phyloP scores from a whole-genome alignment of 2,888 invertebrate genomes.

The Microdon myrmicae region DNA sequence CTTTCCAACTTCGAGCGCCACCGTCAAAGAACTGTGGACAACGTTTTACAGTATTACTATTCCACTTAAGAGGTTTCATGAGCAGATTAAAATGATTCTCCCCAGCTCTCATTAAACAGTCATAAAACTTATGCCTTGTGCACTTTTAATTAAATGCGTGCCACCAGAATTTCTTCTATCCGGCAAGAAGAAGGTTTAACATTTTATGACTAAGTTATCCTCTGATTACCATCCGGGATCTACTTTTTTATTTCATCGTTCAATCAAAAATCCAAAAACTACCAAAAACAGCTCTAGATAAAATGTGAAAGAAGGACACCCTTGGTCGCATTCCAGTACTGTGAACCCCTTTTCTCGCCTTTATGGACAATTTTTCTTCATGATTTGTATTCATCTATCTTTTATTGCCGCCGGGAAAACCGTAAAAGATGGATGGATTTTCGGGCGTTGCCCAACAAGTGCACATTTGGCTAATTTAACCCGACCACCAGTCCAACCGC shows the following conservation, averaged over 20 bases:
- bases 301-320: not conserved
- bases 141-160: conserved; percentile 52
- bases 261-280: conserved; percentile 19
- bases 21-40: not conserved
- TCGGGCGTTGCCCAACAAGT: conserved; percentile 45
- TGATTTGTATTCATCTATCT: conserved; percentile 52
- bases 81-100: conserved; percentile 55
- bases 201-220: conserved; percentile 38
- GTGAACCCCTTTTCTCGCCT: too few species aligned
- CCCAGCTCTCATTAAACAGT: conserved; percentile 54
- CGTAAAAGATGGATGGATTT: conserved; percentile 50
- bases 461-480: conserved; percentile 52
- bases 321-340: too few species aligned
- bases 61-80: too few species aligned
- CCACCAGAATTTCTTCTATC: conserved; percentile 9
- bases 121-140: conserved; percentile 55
- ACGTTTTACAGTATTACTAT: too few species aligned
- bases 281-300: conserved; percentile 20
- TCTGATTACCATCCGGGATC: too few species aligned
- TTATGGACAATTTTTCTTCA: conserved; percentile 42
- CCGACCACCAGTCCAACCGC: conserved; percentile 27
- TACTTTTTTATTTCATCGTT: conserved; percentile 24
- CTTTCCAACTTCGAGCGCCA: not conserved
- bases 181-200: conserved; percentile 16
- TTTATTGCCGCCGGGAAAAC: conserved; percentile 44